These are phyloP conservation scores for Ascaphus truei DNA, from an alignment of 2,113 vertebrate species.

Conservation along the genomic window DNA sequence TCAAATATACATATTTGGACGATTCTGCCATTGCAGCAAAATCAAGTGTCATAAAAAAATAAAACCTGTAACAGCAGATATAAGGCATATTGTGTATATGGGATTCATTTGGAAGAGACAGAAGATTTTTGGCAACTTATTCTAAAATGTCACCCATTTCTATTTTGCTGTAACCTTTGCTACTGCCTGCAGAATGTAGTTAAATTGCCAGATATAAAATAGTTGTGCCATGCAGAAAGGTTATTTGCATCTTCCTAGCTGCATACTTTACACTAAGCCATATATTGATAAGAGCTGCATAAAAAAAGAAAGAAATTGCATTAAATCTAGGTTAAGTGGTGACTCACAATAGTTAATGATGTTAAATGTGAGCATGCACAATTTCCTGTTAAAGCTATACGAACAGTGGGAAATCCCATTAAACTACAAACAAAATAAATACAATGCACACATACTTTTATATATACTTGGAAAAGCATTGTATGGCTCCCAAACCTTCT, in stretches of 20 bases:
- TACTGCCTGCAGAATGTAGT: neutral
- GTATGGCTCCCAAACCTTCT: no score
- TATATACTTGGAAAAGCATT: no score
- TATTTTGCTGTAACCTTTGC: conserved; percentile 4
- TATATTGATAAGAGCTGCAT: neutral
- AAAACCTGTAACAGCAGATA: neutral
- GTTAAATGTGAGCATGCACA: neutral
- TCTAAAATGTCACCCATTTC: conserved; percentile 8
- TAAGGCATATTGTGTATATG: neutral
- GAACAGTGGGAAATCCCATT: no score
- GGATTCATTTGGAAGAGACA: neutral
- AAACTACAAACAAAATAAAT: no score
- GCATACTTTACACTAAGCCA: neutral
- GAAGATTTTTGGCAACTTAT: neutral
- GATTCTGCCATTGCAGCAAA: neutral
- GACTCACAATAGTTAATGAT: conserved; percentile 19
- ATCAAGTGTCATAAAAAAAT: neutral
- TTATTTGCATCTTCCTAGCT: neutral
- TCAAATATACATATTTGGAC: neutral
- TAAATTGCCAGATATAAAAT: conserved; percentile 9
- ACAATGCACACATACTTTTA: no score
- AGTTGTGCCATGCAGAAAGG: neutral
- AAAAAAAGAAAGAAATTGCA: conserved; percentile 7
- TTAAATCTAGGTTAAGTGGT: conserved; percentile 16
- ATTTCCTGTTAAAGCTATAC: neutral